A percentile compares a stretch with the other conserved stretches of the same genome.
These are phyloP conservation scores for Nineta flava DNA, from an alignment of 2,888 invertebrate species.

Conservation along the genomic window DNA sequence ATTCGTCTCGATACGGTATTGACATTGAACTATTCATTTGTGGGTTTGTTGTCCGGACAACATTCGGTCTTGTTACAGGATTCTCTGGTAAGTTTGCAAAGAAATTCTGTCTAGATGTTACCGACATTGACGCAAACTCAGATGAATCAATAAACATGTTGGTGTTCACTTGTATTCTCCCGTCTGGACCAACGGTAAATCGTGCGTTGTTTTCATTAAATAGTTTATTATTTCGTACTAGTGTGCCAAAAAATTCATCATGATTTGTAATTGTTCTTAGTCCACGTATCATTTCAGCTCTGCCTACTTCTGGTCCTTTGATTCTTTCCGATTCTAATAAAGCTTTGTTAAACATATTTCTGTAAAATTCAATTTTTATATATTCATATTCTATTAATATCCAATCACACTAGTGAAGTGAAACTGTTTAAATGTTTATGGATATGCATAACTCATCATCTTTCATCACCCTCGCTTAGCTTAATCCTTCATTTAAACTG, in stretches of 20 bases:
- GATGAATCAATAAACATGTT: slow-evolving; percentile 8
- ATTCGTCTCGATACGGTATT: not conserved
- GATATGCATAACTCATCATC: too few species aligned
- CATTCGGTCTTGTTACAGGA: not conserved
- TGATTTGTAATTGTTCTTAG: slow-evolving; percentile 31
- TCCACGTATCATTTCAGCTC: slow-evolving; percentile 32
- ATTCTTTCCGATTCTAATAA: slow-evolving; percentile 31
- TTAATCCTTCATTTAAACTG: too few species aligned
- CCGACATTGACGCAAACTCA: slow-evolving; percentile 7
- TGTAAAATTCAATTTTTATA: slow-evolving; percentile 17
- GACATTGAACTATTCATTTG: too few species aligned
- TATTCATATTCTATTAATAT: not conserved
- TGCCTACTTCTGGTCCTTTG: slow-evolving; percentile 28
- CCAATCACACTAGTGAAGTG: too few species aligned
- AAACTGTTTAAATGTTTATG: too few species aligned
- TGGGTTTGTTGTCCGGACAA: not conserved
- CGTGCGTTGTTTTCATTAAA: slow-evolving; percentile 28
- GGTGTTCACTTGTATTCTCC: slow-evolving; percentile 8
- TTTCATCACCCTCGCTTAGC: too few species aligned
- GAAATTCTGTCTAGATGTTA: slow-evolving; percentile 1
- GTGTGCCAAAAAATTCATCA: slow-evolving; percentile 33
- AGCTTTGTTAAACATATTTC: slow-evolving; percentile 36
- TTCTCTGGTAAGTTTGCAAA: slow-evolving; percentile 6
- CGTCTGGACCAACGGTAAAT: slow-evolving; percentile 9
- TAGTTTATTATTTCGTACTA: slow-evolving; percentile 32